Conservation (phyloP, 2,797 vertebrate genomes). For the Australoheros facetus region DNA sequence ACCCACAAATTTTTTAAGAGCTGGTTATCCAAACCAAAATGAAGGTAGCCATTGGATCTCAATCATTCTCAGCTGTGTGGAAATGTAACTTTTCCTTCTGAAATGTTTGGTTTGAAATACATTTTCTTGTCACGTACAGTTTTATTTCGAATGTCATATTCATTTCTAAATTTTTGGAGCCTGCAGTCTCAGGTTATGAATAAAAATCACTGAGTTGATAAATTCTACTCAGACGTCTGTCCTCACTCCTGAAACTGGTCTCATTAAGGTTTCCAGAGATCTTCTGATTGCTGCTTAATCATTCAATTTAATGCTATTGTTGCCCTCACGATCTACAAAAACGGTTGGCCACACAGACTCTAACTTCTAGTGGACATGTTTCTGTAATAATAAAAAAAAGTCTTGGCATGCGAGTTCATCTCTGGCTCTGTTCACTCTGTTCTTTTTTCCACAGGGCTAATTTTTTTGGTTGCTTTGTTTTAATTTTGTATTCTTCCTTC, state of each 20-base stretch:
- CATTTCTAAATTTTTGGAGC: not conserved
- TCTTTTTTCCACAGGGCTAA: not conserved
- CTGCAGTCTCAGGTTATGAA: not conserved
- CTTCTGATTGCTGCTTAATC: not conserved
- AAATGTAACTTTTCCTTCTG: not conserved
- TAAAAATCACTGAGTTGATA: not conserved
- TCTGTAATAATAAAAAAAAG: not conserved
- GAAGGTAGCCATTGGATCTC: not conserved
- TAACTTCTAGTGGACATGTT: not conserved
- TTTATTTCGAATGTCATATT: not conserved
- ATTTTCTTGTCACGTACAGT: not conserved
- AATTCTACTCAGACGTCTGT: not conserved
- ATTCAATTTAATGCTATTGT: not conserved
- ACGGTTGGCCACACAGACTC: not conserved
- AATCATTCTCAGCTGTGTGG: not conserved
- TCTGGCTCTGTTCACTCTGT: slow-evolving; percentile 1
- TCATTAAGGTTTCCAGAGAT: not conserved
- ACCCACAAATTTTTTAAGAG: not conserved
- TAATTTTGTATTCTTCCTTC: slow-evolving; percentile 28
- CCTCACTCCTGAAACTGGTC: not conserved
- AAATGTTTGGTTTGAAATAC: too few species aligned
- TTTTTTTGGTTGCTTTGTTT: slow-evolving; percentile 21
- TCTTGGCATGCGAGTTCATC: slow-evolving; percentile 7
- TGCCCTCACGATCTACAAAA: slow-evolving; percentile 17
- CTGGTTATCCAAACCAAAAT: not conserved